Evolutionary conservation across 2,113 vertebrate genomes (phyloP), one percentile per base, ranked within the genome.

Genomic region (Chloroceryle aenea): DNA sequence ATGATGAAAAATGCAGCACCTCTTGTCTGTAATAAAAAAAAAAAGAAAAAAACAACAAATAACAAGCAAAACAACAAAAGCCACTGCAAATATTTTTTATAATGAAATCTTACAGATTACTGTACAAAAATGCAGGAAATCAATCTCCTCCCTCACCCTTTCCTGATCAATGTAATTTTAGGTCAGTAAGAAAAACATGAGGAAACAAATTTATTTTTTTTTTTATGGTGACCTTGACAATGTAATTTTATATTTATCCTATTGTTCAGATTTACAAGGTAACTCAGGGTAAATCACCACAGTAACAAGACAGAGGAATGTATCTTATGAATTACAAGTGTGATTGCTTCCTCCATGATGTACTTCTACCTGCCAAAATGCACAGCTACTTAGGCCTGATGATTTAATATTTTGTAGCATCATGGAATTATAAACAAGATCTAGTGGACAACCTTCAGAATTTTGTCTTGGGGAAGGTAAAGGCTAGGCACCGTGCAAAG

Each of bases 1-100:
- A 99, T 99, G 97, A 99, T 99, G 98, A 99, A 99, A 95, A 99
- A 98, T 26, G 98, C 99, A 87, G 99, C 98, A n/a, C 99, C 99
- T 97, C 99, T 99, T 55, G 99, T 99, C 99, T 99, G 97, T 36
- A 50, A 50, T 50, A 25, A 50, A 50, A 48, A 95, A 96, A 95
- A 45, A 30, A 73, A 75, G 4, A 5, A 34, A 32, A n/a, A 17
- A 7, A 67, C 29, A 40, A 5, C 30, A 69, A 18, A 67, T n/a
- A 87, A 36, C 38, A 40, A 40, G 5, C 30, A 69, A 18, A 67
- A 36, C 5, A n/a, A 89, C 34, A 87, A 36, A 55, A 45, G 32
- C 6, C 34, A 0, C 0, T 3, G 3, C 4, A 38, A 52, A 11
- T 79, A 67, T 67, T 91, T 91, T 56, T 63, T 43, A 40, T 22